Conservation (phyloP, 2,888 invertebrate genomes). For the Mythimna pallens region DNA sequence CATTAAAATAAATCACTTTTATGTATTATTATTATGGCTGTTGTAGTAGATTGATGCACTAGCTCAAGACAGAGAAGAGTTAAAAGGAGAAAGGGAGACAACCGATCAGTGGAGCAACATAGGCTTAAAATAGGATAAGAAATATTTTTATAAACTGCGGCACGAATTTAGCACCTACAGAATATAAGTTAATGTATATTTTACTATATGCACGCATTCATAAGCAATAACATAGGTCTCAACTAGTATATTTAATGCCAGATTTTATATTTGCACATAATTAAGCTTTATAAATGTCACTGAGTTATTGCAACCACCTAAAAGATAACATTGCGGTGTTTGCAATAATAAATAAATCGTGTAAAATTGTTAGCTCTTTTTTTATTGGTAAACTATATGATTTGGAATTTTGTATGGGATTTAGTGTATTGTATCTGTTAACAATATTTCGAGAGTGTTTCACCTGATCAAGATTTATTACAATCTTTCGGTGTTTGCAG, state of each 20-base stretch:
- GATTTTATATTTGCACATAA: slow-evolving; percentile 38
- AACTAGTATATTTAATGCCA: slow-evolving; percentile 27
- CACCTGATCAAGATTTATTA: no score
- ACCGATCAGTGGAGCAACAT: neutral
- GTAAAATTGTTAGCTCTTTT: no score
- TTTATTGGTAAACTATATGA: no score
- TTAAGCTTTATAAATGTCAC: neutral
- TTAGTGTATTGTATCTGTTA: no score
- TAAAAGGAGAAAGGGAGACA: neutral
- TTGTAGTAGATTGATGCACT: neutral
- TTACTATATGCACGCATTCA: slow-evolving; percentile 25
- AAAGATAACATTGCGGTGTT: no score
- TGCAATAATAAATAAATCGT: no score
- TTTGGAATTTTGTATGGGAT: no score
- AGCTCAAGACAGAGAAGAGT: neutral
- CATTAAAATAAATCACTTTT: neutral
- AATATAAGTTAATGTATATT: slow-evolving; percentile 28
- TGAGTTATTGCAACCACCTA: no score
- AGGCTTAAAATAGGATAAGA: neutral
- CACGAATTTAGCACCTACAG: slow-evolving; percentile 47
- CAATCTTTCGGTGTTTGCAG: no score
- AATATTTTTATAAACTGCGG: neutral
- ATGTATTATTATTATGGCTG: neutral
- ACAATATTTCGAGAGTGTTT: no score
- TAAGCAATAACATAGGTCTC: slow-evolving; percentile 27